Conservation (phyloP, 2,888 invertebrate species). For the Thereva unica region DNA sequence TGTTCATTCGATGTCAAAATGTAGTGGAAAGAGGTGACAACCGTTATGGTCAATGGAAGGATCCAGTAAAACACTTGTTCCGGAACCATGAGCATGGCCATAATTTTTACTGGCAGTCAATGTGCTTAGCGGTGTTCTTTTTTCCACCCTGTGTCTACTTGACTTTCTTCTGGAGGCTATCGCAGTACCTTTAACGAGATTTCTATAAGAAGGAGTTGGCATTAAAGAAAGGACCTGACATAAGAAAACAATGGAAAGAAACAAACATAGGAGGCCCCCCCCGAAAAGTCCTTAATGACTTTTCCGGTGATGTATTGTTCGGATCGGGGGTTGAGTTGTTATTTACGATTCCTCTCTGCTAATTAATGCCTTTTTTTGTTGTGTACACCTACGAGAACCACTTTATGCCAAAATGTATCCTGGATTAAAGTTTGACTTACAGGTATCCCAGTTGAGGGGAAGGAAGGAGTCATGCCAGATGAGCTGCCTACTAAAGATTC, state of each 20-base stretch:
- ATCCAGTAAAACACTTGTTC: slow-evolving; percentile 35
- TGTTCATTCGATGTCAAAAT: slow-evolving; percentile 7
- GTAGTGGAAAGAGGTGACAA: slow-evolving; percentile 30
- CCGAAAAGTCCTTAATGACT: slow-evolving; percentile 36
- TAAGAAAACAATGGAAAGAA: slow-evolving; percentile 19
- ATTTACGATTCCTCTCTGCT: slow-evolving; percentile 38
- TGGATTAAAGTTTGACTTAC: slow-evolving; percentile 18
- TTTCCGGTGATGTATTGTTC: slow-evolving; percentile 33
- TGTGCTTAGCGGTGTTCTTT: slow-evolving; percentile 27
- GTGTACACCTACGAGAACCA: not conserved
- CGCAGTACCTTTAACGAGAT: slow-evolving; percentile 32
- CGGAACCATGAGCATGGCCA: slow-evolving; percentile 37
- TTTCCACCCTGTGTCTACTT: slow-evolving; percentile 1
- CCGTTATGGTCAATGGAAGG: slow-evolving; percentile 40
- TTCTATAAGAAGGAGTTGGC: slow-evolving; percentile 27
- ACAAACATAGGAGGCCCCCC: slow-evolving; percentile 12
- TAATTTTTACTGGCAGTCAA: slow-evolving; percentile 28
- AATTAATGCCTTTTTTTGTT: slow-evolving; percentile 38
- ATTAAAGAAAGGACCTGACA: not conserved
- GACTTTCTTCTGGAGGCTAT: not conserved
- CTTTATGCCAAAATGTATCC: not conserved
- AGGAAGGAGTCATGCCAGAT: slow-evolving; percentile 37
- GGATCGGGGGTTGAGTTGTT: slow-evolving; percentile 14
- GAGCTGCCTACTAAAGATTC: slow-evolving; percentile 31
- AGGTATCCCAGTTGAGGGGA: slow-evolving; percentile 19